Conservation (phyloP, 2,113 vertebrate genomes). For the Platysternon megacephalum region DNA sequence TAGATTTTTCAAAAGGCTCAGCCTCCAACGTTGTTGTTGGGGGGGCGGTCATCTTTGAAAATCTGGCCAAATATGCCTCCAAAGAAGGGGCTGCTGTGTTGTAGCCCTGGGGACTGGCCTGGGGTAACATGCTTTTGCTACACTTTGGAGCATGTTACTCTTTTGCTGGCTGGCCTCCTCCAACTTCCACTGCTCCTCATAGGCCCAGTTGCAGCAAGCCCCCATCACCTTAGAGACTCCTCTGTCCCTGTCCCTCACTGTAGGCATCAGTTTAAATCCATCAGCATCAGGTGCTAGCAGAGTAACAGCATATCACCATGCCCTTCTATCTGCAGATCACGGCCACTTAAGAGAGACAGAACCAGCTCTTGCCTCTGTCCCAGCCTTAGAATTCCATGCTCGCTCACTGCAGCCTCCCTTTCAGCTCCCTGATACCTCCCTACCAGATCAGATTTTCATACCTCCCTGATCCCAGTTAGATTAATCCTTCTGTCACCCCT, state of each 20-base stretch:
- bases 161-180: neutral
- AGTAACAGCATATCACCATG: neutral
- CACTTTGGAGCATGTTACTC: neutral
- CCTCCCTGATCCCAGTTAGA: neutral
- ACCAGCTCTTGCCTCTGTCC: neutral
- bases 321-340: neutral
- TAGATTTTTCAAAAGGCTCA: neutral
- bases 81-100: rapidly evolving
- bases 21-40: neutral
- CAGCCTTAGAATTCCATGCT: neutral
- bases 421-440: neutral
- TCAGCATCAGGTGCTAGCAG: neutral
- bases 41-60: neutral
- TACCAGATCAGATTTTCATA: neutral
- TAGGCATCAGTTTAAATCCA: neutral
- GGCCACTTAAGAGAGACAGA: neutral
- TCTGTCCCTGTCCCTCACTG: neutral
- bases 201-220: neutral
- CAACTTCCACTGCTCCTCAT: neutral
- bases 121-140: neutral
- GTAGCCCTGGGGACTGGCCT: neutral
- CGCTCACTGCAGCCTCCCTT: neutral
- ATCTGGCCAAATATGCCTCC: neutral
- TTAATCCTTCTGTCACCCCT: neutral
- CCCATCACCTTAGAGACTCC: neutral